phyloP scores from a whole-genome alignment of 1,140 invertebrate species.

The Cherax quadricarinatus region DNA sequence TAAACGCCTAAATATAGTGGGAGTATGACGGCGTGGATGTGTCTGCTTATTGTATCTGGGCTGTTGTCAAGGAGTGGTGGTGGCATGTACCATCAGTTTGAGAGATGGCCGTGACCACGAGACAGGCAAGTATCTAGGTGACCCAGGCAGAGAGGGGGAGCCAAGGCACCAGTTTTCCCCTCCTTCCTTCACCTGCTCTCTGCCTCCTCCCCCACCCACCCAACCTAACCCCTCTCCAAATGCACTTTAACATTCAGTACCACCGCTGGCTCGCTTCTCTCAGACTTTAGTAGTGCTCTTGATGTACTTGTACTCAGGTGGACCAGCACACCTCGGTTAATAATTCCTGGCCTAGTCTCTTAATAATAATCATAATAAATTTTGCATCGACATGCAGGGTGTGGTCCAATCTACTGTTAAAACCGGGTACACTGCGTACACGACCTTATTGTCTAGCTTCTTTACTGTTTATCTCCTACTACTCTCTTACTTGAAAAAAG shows the following conservation, averaged over 20 bases:
- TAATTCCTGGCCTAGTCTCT: too few relatives aligned
- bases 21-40: background rate
- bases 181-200: background rate
- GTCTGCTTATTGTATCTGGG: background rate
- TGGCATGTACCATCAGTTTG: background rate
- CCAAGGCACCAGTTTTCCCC: too few relatives aligned
- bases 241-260: background rate
- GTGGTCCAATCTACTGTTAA: too few relatives aligned
- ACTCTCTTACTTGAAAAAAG: too few relatives aligned
- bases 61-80: background rate
- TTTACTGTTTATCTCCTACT: too few relatives aligned
- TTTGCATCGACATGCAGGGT: too few relatives aligned
- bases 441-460: too few relatives aligned
- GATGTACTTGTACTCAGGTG: too few relatives aligned
- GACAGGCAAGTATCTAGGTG: background rate
- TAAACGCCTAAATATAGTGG: constrained; percentile 7
- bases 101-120: background rate
- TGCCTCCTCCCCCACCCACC: background rate
- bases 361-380: too few relatives aligned
- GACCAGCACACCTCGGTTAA: too few relatives aligned
- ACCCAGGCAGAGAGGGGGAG: too few relatives aligned
- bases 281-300: background rate
- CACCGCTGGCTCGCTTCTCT: background rate
- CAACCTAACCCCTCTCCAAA: background rate
- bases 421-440: too few relatives aligned